A percentile compares a stretch with the other conserved stretches of the same genome.
phyloP scores from a whole-genome alignment of 2,113 vertebrate species.

The Triplophysa siluroides region DNA sequence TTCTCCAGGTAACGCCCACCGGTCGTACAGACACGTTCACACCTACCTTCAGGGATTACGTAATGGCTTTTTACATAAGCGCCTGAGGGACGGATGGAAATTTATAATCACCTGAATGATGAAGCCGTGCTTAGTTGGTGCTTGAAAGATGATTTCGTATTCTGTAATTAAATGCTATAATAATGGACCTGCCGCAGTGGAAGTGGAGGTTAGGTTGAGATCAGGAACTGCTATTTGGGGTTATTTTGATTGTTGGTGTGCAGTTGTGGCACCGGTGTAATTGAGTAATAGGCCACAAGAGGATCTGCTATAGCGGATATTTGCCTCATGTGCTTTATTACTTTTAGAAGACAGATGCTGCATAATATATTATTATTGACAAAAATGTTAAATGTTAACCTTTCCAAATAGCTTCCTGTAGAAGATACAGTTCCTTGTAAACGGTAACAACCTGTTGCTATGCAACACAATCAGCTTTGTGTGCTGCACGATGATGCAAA shows the following conservation, averaged over 20 bases:
- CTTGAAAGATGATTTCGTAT: background rate
- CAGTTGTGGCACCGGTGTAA: background rate
- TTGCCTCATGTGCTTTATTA: background rate
- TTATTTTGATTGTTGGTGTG: background rate
- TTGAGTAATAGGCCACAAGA: too few relatives aligned
- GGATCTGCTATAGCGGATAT: too few relatives aligned
- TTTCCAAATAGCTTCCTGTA: too few relatives aligned
- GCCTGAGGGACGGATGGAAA: background rate
- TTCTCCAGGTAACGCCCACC: conserved; percentile 84
- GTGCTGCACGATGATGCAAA: too few relatives aligned
- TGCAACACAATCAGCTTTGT: too few relatives aligned
- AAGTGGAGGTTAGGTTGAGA: background rate
- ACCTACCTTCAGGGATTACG: background rate
- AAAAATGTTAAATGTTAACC: too few relatives aligned
- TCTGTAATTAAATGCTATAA: background rate
- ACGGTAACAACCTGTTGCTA: too few relatives aligned
- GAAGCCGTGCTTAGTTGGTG: background rate
- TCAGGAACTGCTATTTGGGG: background rate
- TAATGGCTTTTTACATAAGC: background rate
- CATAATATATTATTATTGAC: too few relatives aligned
- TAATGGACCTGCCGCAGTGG: background rate
- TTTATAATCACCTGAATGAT: background rate
- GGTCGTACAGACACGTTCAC: background rate
- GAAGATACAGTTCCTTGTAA: too few relatives aligned
- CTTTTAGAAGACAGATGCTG: too few relatives aligned